phyloP scores from a whole-genome alignment of 1,140 invertebrate species.

The Akabosia matsudoensis region DNA sequence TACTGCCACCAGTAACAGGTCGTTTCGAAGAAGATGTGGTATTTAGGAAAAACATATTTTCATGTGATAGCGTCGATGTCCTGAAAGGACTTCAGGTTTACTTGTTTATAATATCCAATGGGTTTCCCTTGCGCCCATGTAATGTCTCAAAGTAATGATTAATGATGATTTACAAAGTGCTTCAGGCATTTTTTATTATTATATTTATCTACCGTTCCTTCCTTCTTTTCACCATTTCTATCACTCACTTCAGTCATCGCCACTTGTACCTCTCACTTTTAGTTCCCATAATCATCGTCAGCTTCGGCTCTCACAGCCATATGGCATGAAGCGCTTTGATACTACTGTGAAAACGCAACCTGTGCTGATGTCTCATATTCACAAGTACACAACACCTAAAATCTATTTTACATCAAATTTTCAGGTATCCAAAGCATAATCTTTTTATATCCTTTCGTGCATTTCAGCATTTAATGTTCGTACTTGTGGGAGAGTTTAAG shows the following conservation, averaged over 20 bases:
- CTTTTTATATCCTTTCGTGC: not conserved
- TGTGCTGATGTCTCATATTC: not conserved
- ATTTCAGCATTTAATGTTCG: too few relatives aligned
- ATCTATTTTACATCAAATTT: not conserved
- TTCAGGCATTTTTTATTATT: slow-evolving; percentile 38
- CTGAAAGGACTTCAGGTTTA: slow-evolving; percentile 18
- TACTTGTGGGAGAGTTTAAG: not conserved
- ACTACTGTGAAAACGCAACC: not conserved
- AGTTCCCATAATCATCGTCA: slow-evolving; percentile 15
- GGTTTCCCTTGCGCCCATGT: slow-evolving; percentile 12
- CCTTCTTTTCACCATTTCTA: not conserved
- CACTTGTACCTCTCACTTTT: slow-evolving; percentile 20
- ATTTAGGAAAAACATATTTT: too few relatives aligned
- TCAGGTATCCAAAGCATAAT: not conserved
- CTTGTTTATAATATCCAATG: slow-evolving; percentile 13
- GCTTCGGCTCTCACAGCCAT: not conserved
- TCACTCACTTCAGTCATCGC: slow-evolving; percentile 10
- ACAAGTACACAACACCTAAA: not conserved
- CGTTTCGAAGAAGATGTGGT: too few relatives aligned
- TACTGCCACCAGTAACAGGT: too few relatives aligned
- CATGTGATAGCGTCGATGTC: not conserved
- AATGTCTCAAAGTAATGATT: slow-evolving; percentile 37
- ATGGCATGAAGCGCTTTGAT: not conserved
- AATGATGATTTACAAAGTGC: slow-evolving; percentile 46
- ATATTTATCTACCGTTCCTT: slow-evolving; percentile 17